Percentiles rank a stretch among this genome's conserved stretches.
Evolutionary conservation across 2,113 vertebrate species (phyloP).

Genomic region (Leptodactylus fuscus): DNA sequence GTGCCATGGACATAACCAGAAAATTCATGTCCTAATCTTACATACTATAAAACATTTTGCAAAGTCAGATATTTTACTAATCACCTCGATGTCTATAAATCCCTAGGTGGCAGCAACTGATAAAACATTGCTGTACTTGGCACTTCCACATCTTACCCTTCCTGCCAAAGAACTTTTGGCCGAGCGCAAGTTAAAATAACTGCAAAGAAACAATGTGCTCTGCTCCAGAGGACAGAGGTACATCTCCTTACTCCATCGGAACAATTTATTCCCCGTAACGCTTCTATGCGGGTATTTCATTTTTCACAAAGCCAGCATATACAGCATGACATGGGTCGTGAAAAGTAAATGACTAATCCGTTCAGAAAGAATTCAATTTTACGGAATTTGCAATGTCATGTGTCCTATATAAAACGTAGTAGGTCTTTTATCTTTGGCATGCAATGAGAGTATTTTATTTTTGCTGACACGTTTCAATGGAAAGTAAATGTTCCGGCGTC

Average conservation of each 20-base stretch:
- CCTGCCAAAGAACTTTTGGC: constrained; percentile 34
- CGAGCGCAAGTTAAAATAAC: constrained; percentile 45
- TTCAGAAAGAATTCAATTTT: constrained; percentile 7
- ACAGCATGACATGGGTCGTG: constrained; percentile 3
- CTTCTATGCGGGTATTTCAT: neutral
- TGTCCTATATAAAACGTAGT: constrained; percentile 9
- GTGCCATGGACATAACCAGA: neutral
- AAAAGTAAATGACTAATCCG: constrained; percentile 6
- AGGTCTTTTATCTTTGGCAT: constrained; percentile 28
- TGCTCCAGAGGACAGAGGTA: neutral
- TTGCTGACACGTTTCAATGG: constrained; percentile 30
- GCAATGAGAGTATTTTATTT: constrained; percentile 32
- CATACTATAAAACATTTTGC: constrained; percentile 43
- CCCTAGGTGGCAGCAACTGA: constrained; percentile 56
- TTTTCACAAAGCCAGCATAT: constrained; percentile 5
- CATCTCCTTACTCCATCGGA: neutral
- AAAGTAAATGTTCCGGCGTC: constrained; percentile 32
- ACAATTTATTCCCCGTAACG: neutral
- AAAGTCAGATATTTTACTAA: constrained; percentile 52
- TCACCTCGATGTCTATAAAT: constrained; percentile 52
- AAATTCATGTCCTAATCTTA: constrained; percentile 1
- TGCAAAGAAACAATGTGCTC: constrained; percentile 11
- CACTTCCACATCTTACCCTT: constrained; percentile 1
- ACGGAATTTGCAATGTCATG: constrained; percentile 33
- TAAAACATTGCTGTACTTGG: constrained; percentile 46